Evolutionary conservation across 2,113 vertebrate genomes (phyloP).

Genomic region (Rhombomys opimus): DNA sequence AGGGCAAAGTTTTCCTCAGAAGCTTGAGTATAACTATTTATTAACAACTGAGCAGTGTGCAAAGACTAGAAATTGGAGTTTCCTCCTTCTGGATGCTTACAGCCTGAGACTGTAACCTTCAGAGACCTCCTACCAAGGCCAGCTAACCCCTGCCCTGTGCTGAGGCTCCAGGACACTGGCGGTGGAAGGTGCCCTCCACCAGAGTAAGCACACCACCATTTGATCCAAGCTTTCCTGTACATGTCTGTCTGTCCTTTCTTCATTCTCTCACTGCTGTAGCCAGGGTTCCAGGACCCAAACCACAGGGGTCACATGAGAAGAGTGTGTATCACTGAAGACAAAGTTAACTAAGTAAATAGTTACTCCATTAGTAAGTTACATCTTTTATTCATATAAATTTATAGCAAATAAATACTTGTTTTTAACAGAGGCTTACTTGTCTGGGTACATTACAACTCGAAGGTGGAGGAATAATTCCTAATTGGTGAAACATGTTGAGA

Average conservation of each 20-base stretch:
- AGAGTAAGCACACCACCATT: background rate
- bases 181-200: too few species aligned
- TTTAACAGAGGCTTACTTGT: conserved; percentile 89
- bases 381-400: background rate
- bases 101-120: background rate
- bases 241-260: background rate
- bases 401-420: conserved; percentile 14
- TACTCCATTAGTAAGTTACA: background rate
- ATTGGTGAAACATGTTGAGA: conserved; percentile 95
- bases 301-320: background rate
- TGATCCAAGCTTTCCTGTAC: background rate
- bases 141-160: background rate
- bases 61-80: background rate
- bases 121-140: background rate
- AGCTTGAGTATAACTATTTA: background rate
- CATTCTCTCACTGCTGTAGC: background rate
- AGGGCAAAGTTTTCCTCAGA: background rate
- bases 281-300: background rate
- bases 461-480: conserved; percentile 94
- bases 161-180: background rate
- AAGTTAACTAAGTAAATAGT: conserved; percentile 29
- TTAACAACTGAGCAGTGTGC: background rate
- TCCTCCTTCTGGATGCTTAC: background rate
- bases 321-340: background rate
- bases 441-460: conserved; percentile 92